phyloP scores from a whole-genome alignment of 2,113 vertebrate species.

The Lynx canadensis region DNA sequence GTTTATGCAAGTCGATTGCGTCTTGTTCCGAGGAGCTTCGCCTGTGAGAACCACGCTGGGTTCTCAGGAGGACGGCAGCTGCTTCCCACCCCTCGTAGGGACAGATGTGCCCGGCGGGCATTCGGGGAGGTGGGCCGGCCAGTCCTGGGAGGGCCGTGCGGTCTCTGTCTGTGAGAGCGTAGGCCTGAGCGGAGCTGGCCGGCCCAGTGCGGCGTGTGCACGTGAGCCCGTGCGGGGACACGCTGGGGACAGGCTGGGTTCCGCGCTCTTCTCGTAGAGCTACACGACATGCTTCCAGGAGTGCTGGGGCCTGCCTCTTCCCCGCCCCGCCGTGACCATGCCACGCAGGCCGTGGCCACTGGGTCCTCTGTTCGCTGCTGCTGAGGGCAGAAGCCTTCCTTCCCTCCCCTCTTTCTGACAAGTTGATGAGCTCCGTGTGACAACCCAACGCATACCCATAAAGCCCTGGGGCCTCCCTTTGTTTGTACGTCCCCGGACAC shows the following conservation, averaged over 20 bases:
- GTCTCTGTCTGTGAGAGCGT: neutral
- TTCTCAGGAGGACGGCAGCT: neutral
- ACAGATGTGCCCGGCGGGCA: neutral
- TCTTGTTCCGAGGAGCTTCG: fast-evolving
- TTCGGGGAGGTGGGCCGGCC: neutral
- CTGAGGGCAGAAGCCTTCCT: fast-evolving
- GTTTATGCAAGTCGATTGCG: neutral
- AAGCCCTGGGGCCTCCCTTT: neutral
- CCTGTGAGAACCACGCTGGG: fast-evolving
- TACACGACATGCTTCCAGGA: fast-evolving
- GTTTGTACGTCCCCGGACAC: fast-evolving
- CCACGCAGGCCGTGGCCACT: fast-evolving
- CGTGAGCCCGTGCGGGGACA: neutral
- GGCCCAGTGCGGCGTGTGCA: fast-evolving
- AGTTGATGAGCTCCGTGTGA: neutral
- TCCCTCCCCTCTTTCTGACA: neutral
- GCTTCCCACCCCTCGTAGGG: fast-evolving
- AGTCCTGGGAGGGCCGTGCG: neutral
- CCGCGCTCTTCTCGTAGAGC: neutral
- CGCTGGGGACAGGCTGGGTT: neutral
- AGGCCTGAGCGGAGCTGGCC: neutral
- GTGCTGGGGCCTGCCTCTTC: neutral
- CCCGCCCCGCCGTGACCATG: fast-evolving
- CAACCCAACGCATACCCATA: fast-evolving
- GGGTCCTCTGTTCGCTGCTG: fast-evolving